Base-by-base conservation (phyloP, 2,888 invertebrate genomes). In the Hypsopygia costalis region DNA sequence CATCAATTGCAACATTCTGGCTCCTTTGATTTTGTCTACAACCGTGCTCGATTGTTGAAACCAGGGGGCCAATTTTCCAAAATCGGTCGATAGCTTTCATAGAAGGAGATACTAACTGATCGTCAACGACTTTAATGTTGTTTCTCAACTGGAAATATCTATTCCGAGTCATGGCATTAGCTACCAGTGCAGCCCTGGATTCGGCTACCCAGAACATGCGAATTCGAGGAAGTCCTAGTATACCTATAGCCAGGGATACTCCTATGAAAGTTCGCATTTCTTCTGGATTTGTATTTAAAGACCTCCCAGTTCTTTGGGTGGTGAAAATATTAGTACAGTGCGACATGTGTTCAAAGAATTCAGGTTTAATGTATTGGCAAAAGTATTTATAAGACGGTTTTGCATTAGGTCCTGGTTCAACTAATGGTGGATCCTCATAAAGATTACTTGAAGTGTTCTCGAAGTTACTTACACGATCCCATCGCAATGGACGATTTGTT, bases 1-100 rank as follows among this genome's bases (percentile, higher is more conserved):
- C 51, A 42, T 58, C 58, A 11, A 58, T 52, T 11, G 47, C 43
- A n/a, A 45, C 43, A 41, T 16, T 12, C 12, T 43, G 25, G 1
- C 46, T 34, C 30, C 52, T 49, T 47, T 36, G 1, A 35, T 48
- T 46, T 46, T 48, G 34, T 41, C 48, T 35, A 21, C 42, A 51
- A 20, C 7, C 46, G n/a, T 11, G 38, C 29, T 51, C 51, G 22
- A 48, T 41, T 22, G 16, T 16, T 16, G 36, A 20, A 11, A 40
- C 30, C n/a, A 30, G 7, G 1, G 27, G 38, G n/a, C 16, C 8
- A 16, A 32, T 32, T 9, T 32, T 32, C 32, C 32, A 32, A 20
- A 16, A 32, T 20, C 20, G 12, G 20, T 32, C 32, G 3, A 32
- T n/a, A 7, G 12, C 32, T n/a, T 9, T 16, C 16, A 20, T n/a